Evolutionary conservation across 2,888 invertebrate genomes (phyloP).

Genomic region (Zhengitettix transpicula): DNA sequence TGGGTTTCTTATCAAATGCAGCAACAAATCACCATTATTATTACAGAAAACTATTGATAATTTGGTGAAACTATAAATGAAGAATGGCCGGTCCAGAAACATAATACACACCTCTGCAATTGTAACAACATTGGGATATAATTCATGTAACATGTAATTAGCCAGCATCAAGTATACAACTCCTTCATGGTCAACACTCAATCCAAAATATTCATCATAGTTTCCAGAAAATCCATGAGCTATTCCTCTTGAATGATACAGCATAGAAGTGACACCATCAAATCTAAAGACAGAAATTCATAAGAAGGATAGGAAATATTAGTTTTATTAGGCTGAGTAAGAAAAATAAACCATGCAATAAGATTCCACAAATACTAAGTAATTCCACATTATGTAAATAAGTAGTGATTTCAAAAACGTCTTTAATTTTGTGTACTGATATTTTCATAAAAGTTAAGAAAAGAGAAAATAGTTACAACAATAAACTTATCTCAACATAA

Average conservation of each 20-base stretch:
- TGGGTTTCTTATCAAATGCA: too few relatives aligned
- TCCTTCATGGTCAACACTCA: conserved; percentile 93
- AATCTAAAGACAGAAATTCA: conserved; percentile 38
- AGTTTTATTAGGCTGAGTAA: too few relatives aligned
- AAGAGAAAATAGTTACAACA: too few relatives aligned
- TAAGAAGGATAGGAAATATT: too few relatives aligned
- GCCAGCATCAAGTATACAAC: conserved; percentile 87
- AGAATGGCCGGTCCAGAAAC: background rate
- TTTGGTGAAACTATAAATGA: background rate
- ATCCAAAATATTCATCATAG: conserved; percentile 93
- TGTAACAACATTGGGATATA: conserved; percentile 67
- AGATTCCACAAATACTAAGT: too few relatives aligned
- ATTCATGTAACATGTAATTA: conserved; percentile 70
- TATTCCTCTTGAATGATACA: conserved; percentile 93
- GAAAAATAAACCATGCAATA: too few relatives aligned
- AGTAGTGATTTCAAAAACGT: too few relatives aligned
- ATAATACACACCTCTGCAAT: conserved; percentile 67
- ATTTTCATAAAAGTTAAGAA: too few relatives aligned
- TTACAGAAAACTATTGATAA: too few relatives aligned
- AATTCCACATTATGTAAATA: background rate
- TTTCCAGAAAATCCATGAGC: conserved; percentile 82
- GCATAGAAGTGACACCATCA: conserved; percentile 97
- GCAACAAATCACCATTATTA: too few relatives aligned
- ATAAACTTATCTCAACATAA: too few relatives aligned
- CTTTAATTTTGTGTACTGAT: too few relatives aligned